A percentile compares a stretch with the other conserved stretches of the same genome.
These are phyloP conservation scores for Dioctria linearis DNA, from an alignment of 2,888 invertebrate genomes.

Conservation along the genomic window DNA sequence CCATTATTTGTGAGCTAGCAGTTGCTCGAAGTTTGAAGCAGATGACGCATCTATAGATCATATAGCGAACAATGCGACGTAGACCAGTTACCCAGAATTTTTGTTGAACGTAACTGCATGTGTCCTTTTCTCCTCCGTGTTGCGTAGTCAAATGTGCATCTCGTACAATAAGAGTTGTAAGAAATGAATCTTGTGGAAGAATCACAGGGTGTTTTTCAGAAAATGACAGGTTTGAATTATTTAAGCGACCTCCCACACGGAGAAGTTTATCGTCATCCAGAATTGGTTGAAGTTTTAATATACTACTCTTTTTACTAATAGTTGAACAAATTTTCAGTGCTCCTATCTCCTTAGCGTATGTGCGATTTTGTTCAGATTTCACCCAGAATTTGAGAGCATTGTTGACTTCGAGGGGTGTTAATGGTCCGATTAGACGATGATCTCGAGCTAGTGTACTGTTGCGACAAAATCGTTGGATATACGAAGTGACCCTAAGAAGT, in stretches of 20 bases:
- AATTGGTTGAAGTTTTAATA: not conserved
- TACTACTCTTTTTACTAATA: not conserved
- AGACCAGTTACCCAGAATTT: no score
- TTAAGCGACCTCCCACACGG: not conserved
- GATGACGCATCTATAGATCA: no score
- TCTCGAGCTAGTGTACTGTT: not conserved
- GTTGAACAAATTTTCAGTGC: not conserved
- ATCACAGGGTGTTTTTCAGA: not conserved
- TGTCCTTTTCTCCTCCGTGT: not conserved
- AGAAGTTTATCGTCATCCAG: not conserved
- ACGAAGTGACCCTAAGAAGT: not conserved
- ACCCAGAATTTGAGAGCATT: not conserved
- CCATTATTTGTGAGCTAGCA: no score
- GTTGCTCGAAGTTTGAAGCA: no score
- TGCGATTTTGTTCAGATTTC: not conserved
- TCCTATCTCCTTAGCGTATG: not conserved
- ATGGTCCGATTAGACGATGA: not conserved
- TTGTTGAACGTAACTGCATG: no score
- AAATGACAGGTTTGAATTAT: not conserved
- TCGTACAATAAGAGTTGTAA: not conserved
- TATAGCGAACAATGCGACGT: no score
- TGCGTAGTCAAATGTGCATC: not conserved
- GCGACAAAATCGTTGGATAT: not conserved
- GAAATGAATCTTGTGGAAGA: not conserved
- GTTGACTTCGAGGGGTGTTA: not conserved